Conservation (phyloP, 1,140 invertebrate genomes). For the Parasteatoda tepidariorum region DNA sequence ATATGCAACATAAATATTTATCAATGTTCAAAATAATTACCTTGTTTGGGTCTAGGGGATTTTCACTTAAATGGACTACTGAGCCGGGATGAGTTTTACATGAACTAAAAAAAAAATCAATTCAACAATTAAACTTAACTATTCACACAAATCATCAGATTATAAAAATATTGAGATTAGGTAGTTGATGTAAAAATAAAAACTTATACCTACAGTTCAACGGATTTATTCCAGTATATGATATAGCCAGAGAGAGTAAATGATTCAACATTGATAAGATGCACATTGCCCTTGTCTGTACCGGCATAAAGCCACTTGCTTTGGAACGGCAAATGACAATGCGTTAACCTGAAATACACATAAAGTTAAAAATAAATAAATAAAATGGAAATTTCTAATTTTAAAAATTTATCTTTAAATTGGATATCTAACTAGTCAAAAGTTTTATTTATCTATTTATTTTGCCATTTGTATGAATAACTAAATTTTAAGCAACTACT, state of each 20-base stretch:
- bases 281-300: conserved; percentile 97
- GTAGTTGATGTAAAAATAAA: too few species aligned
- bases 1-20: too few species aligned
- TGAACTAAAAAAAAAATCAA: conserved; percentile 76
- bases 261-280: conserved; percentile 95
- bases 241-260: conserved; percentile 97
- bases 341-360: conserved; percentile 43
- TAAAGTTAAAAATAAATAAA: neutral
- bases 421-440: neutral
- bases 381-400: neutral
- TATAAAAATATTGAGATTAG: too few species aligned
- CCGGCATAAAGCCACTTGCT: conserved; percentile 99
- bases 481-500: too few species aligned
- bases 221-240: conserved; percentile 99
- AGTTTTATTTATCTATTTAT: neutral
- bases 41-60: conserved; percentile 94
- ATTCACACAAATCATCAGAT: too few species aligned
- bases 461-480: too few species aligned
- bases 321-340: conserved; percentile 76
- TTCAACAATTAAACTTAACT: too few species aligned
- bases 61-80: conserved; percentile 94
- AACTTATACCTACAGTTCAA: conserved; percentile 97
- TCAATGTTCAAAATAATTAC: too few species aligned
- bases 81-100: conserved; percentile 94
- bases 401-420: neutral